Evolutionary conservation across 1,140 invertebrate genomes (phyloP).

Genomic region (Parapsyche elsis): DNA sequence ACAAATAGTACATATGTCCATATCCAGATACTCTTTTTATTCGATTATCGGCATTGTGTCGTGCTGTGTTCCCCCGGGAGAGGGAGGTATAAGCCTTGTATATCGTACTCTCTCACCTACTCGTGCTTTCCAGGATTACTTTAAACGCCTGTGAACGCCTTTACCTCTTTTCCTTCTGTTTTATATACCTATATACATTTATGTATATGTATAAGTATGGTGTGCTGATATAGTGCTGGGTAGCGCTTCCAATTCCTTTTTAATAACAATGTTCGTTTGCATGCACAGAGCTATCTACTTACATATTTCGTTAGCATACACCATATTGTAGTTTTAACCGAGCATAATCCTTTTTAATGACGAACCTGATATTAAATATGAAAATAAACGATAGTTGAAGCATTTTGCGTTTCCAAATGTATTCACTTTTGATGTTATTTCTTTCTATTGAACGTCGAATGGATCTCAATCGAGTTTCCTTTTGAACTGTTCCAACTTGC

Average conservation of each 20-base stretch:
- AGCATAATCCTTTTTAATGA: too few species aligned
- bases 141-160: neutral
- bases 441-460: slow-evolving; percentile 28
- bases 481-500: neutral
- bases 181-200: neutral
- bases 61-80: slow-evolving; percentile 21
- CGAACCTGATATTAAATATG: too few species aligned
- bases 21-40: slow-evolving; percentile 33
- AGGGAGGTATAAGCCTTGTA: neutral
- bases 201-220: neutral
- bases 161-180: neutral
- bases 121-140: slow-evolving; percentile 10
- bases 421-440: too few species aligned
- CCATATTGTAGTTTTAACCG: too few species aligned
- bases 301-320: too few species aligned
- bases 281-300: too few species aligned
- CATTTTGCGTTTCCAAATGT: too few species aligned
- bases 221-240: neutral
- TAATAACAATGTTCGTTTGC: too few species aligned
- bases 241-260: too few species aligned
- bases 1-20: slow-evolving; percentile 6
- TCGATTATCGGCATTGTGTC: slow-evolving; percentile 40
- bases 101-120: too few species aligned
- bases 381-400: too few species aligned
- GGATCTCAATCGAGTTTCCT: slow-evolving; percentile 43